These are phyloP conservation scores for Xestia sexstrigata DNA, from an alignment of 2,888 invertebrate genomes.

Conservation along the genomic window DNA sequence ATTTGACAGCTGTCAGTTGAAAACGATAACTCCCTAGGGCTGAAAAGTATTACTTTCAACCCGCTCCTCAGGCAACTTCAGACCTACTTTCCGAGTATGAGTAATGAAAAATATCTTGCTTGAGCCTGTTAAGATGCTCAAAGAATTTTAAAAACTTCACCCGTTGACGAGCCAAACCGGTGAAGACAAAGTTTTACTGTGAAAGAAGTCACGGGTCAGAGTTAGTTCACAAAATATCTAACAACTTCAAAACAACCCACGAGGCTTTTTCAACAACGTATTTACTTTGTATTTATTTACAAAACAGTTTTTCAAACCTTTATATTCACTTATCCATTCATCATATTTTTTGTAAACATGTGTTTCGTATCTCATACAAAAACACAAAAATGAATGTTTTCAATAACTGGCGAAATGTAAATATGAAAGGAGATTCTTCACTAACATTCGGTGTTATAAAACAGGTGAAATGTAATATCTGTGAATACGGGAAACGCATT, in stretches of 20 bases:
- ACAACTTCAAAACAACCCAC: not conserved
- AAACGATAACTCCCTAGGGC: no score
- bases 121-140: not conserved
- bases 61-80: no score
- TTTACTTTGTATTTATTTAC: not conserved
- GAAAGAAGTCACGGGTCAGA: not conserved
- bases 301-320: constrained; percentile 13
- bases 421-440: constrained; percentile 47
- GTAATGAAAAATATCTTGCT: no score
- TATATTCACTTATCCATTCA: constrained; percentile 39
- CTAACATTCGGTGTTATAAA: constrained; percentile 44
- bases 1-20: no score
- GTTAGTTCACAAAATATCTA: not conserved
- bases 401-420: constrained; percentile 49
- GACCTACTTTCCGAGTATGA: no score
- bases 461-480: constrained; percentile 64
- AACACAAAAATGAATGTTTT: constrained; percentile 47
- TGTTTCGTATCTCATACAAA: constrained; percentile 44
- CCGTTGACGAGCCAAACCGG: not conserved
- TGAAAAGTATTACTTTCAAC: no score
- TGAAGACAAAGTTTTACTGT: not conserved
- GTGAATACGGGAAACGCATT: constrained; percentile 75
- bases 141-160: not conserved
- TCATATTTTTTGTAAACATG: constrained; percentile 38
- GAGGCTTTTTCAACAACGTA: not conserved